Conservation (phyloP, 2,888 invertebrate species). For the Phrixothrix hirtus region DNA sequence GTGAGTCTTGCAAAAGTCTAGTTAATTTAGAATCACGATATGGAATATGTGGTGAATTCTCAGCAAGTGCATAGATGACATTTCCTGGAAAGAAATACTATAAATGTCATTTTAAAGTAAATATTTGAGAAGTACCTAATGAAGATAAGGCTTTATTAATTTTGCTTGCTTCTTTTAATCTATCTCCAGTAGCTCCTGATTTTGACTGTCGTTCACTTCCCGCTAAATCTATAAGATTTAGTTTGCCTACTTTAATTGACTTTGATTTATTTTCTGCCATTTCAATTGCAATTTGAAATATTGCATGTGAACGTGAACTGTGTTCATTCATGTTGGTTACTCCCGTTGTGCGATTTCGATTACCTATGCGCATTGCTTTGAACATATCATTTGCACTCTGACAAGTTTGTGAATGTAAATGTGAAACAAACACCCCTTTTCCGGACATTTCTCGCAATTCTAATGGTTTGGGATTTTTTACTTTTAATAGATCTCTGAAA, state of each 20-base stretch:
- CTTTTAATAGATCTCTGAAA: slow-evolving; percentile 69
- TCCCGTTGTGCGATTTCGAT: slow-evolving; percentile 85
- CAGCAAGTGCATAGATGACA: slow-evolving; percentile 96
- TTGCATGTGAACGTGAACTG: slow-evolving; percentile 96
- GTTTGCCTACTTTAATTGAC: slow-evolving; percentile 79
- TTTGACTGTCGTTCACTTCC: slow-evolving; percentile 97
- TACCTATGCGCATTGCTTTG: slow-evolving; percentile 90
- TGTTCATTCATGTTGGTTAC: slow-evolving; percentile 78
- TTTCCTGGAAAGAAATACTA: slow-evolving; percentile 59
- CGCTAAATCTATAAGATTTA: slow-evolving; percentile 97
- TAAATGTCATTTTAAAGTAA: background rate
- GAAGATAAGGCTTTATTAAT: slow-evolving; percentile 96
- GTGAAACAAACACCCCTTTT: slow-evolving; percentile 90
- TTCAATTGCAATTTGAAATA: slow-evolving; percentile 97
- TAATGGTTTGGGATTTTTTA: slow-evolving; percentile 58
- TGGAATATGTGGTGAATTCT: slow-evolving; percentile 93
- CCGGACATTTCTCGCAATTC: slow-evolving; percentile 66
- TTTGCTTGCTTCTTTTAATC: slow-evolving; percentile 94
- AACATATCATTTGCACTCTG: slow-evolving; percentile 93
- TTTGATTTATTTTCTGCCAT: slow-evolving; percentile 75
- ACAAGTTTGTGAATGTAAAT: slow-evolving; percentile 92
- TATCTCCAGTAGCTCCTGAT: slow-evolving; percentile 91
- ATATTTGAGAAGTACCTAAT: too few relatives aligned
- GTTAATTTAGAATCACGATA: slow-evolving; percentile 98
- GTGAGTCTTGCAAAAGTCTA: slow-evolving; percentile 91